A percentile compares a stretch with the other conserved stretches of the same genome.
These are phyloP conservation scores for Sepioteuthis lessoniana DNA, from an alignment of 2,888 invertebrate genomes.

Conservation along the genomic window DNA sequence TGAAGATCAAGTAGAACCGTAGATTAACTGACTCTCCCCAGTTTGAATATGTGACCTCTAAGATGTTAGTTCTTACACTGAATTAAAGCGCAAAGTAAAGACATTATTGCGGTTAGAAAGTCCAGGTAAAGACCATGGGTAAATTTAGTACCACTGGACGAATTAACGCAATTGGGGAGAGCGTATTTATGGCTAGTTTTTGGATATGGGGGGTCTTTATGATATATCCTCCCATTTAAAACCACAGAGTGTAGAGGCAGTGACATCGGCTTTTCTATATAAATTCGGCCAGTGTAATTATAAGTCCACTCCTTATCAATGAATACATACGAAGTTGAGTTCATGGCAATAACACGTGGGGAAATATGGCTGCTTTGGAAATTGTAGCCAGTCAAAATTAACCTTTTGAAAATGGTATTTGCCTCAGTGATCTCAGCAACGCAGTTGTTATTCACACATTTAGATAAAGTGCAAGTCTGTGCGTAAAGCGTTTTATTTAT, in stretches of 20 bases:
- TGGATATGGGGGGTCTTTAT: conserved; percentile 48
- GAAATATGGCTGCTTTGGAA: conserved; percentile 57
- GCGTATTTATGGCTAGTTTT: neutral
- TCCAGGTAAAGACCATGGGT: neutral
- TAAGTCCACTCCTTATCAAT: conserved; percentile 52
- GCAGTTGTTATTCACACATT: neutral
- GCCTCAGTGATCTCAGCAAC: conserved; percentile 51
- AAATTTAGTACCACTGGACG: neutral
- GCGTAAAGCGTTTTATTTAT: neutral
- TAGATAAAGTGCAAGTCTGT: neutral
- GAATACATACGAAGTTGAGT: conserved; percentile 52
- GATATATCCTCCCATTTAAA: conserved; percentile 56
- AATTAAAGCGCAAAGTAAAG: neutral
- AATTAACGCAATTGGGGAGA: neutral
- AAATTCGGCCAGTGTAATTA: conserved; percentile 49
- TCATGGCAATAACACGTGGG: conserved; percentile 55
- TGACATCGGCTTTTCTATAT: conserved; percentile 48
- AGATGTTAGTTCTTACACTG: too few species aligned
- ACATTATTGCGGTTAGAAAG: neutral
- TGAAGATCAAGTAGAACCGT: too few species aligned
- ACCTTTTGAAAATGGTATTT: conserved; percentile 53
- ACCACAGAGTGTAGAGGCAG: conserved; percentile 55
- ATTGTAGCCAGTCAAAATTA: conserved; percentile 56
- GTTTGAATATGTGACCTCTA: too few species aligned
- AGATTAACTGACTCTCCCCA: too few species aligned